Conservation (phyloP, 1,140 invertebrate genomes). For the Drosophila baimaii region DNA sequence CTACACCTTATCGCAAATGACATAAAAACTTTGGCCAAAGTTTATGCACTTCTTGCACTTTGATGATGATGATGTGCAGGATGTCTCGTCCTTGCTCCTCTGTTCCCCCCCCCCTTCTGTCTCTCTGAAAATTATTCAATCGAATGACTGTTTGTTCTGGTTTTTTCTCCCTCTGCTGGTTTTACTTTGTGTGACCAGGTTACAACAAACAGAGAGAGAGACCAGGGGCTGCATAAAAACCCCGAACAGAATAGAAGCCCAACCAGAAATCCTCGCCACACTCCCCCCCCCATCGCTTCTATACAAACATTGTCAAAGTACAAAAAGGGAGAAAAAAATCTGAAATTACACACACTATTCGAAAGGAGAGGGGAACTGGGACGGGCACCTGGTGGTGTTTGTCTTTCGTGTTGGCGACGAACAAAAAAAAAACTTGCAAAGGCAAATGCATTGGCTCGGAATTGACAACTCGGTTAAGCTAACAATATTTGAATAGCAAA, state of each 20-base stretch:
- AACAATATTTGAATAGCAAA: slow-evolving; percentile 76
- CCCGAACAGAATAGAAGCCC: slow-evolving; percentile 35
- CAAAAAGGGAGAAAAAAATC: slow-evolving; percentile 45
- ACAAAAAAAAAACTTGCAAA: slow-evolving; percentile 14
- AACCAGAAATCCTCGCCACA: slow-evolving; percentile 29
- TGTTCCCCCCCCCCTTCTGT: background rate
- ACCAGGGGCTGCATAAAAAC: slow-evolving; percentile 3
- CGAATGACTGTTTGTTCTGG: slow-evolving; percentile 73
- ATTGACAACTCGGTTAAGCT: slow-evolving; percentile 77
- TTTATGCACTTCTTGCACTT: slow-evolving; percentile 68
- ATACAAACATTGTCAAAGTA: slow-evolving; percentile 68
- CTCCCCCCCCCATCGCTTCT: slow-evolving; percentile 35
- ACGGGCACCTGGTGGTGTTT: slow-evolving; percentile 51
- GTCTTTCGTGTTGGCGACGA: slow-evolving; percentile 54
- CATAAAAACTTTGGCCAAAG: slow-evolving; percentile 54
- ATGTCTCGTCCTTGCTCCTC: slow-evolving; percentile 21
- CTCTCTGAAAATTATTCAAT: slow-evolving; percentile 66
- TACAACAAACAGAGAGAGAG: slow-evolving; percentile 58
- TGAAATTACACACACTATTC: slow-evolving; percentile 67
- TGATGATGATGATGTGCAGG: slow-evolving; percentile 53
- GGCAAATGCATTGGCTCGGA: slow-evolving; percentile 72
- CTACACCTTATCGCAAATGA: slow-evolving; percentile 49
- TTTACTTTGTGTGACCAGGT: slow-evolving; percentile 68
- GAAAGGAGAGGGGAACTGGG: slow-evolving; percentile 5
- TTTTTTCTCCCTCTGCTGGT: slow-evolving; percentile 43